Conservation (phyloP, 2,113 vertebrate genomes). For the Sinocyclocheilus grahami region DNA sequence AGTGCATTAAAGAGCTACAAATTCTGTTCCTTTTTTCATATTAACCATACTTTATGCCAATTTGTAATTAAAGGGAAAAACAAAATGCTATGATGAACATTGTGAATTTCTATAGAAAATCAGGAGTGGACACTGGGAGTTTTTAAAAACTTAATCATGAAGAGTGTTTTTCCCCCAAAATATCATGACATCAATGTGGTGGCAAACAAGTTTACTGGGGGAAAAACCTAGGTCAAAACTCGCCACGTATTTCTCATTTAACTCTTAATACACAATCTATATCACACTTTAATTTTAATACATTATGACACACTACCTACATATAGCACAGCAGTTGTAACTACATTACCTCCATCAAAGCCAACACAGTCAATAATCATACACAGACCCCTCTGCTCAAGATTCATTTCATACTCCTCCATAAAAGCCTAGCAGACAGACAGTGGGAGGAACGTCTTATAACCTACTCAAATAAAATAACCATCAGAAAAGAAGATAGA, state of each 20-base stretch:
- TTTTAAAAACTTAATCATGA: neutral
- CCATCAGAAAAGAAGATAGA: neutral
- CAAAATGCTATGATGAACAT: neutral
- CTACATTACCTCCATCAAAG: slow-evolving; percentile 71
- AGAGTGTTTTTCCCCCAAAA: neutral
- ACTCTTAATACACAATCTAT: too few species aligned
- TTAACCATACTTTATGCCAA: too few species aligned
- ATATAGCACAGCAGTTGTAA: too few species aligned
- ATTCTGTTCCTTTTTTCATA: neutral
- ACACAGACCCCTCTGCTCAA: slow-evolving; percentile 74
- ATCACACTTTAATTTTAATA: slow-evolving; percentile 55
- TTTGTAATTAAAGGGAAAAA: neutral
- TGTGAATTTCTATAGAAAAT: neutral
- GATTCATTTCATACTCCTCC: slow-evolving; percentile 77
- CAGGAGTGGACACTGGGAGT: neutral
- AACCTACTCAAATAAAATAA: neutral
- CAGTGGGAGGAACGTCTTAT: neutral
- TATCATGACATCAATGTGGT: neutral
- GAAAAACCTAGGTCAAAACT: neutral
- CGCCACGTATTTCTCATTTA: too few species aligned
- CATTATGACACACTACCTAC: neutral
- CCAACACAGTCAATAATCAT: slow-evolving; percentile 83
- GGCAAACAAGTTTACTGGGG: neutral
- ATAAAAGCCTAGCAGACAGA: slow-evolving; percentile 44
- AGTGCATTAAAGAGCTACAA: neutral